These are phyloP conservation scores for Dipodomys merriami DNA, from an alignment of 2,113 vertebrate genomes.

Conservation along the genomic window DNA sequence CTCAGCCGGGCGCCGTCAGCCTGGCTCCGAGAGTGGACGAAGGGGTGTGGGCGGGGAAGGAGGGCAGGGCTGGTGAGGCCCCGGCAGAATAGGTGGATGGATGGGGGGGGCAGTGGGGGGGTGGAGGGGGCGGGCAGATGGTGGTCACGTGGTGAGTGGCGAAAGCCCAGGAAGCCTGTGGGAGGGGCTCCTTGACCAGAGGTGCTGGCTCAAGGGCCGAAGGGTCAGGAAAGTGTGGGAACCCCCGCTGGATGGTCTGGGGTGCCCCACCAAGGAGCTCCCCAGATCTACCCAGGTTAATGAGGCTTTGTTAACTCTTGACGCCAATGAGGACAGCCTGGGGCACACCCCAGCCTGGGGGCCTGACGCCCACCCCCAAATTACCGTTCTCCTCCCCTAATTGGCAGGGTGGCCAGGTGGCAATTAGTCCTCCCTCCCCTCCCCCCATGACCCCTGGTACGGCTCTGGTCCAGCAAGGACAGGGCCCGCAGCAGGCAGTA, in stretches of 20 bases:
- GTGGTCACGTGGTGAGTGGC: neutral
- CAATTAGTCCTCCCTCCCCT: conserved; percentile 64
- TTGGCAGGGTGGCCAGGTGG: conserved; percentile 61
- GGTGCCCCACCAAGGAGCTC: neutral
- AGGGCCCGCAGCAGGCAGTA: neutral
- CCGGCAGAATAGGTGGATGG: neutral
- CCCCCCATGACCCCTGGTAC: conserved; percentile 56
- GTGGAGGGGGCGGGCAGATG: neutral
- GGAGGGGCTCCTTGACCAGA: neutral
- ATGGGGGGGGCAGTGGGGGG: neutral
- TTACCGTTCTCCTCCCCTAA: conserved; percentile 76
- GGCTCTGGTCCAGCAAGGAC: neutral
- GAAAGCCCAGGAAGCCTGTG: neutral
- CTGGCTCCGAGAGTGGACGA: neutral
- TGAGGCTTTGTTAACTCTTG: conserved; percentile 75
- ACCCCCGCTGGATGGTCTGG: neutral
- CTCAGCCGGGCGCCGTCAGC: neutral
- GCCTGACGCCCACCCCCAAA: conserved; percentile 69
- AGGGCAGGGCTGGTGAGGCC: no score
- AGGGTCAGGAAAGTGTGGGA: neutral
- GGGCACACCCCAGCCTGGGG: conserved; percentile 59
- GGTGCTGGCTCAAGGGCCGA: no score
- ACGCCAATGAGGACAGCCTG: conserved; percentile 43
- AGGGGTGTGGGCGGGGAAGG: rapidly evolving
- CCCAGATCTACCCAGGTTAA: conserved; percentile 67